Conservation (phyloP, 2,888 invertebrate species). For the Dolomedes plantarius region DNA sequence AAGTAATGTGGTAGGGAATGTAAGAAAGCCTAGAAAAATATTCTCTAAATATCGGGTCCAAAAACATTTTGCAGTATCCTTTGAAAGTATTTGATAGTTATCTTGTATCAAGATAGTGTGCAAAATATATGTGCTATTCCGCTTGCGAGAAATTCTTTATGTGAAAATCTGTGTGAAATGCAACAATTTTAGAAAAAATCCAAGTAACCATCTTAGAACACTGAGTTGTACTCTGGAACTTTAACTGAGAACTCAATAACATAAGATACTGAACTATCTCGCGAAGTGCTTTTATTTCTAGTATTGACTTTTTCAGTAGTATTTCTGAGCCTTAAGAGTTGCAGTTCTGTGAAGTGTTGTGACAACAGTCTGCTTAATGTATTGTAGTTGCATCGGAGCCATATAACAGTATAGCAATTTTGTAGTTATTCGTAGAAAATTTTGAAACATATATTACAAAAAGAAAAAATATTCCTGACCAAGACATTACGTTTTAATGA, state of each 20-base stretch:
- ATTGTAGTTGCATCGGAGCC: not conserved
- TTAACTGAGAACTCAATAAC: too few species aligned
- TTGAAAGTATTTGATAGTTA: conserved; percentile 1
- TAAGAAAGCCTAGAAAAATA: not conserved
- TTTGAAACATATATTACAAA: not conserved
- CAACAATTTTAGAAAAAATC: too few species aligned
- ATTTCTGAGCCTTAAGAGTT: not conserved
- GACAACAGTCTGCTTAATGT: not conserved
- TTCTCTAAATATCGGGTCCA: not conserved
- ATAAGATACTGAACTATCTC: too few species aligned
- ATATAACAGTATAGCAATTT: not conserved
- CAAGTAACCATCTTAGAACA: too few species aligned
- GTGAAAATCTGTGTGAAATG: too few species aligned
- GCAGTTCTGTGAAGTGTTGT: not conserved
- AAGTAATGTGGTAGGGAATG: not conserved
- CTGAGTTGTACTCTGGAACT: too few species aligned
- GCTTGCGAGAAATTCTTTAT: too few species aligned
- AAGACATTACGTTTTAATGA: not conserved
- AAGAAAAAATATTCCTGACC: not conserved
- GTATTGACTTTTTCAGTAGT: not conserved
- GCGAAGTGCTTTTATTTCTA: conserved; percentile 7
- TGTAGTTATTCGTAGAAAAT: not conserved
- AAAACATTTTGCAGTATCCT: not conserved
- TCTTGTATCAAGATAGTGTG: conserved; percentile 5
- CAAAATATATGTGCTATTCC: not conserved